These are phyloP conservation scores for Alectoris magna DNA, from an alignment of 2,797 vertebrate species.

Conservation along the genomic window DNA sequence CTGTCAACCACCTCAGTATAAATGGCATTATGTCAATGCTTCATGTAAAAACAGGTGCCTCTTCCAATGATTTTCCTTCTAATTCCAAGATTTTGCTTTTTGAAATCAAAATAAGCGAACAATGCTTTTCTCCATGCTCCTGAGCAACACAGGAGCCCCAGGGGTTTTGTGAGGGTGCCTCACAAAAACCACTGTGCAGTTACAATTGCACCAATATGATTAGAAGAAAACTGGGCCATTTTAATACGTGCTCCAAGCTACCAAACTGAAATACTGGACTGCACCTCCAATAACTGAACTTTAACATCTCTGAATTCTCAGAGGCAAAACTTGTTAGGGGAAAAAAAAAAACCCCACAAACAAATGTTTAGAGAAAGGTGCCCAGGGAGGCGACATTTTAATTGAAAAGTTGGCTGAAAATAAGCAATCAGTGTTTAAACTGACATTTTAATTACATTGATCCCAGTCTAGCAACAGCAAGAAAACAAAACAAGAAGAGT, in stretches of 20 bases:
- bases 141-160: neutral
- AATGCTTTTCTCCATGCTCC: neutral
- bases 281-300: neutral
- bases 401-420: too few species aligned
- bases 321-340: neutral
- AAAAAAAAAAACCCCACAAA: neutral
- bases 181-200: neutral
- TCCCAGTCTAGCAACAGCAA: neutral
- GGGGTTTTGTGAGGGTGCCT: neutral
- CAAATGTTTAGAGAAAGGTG: neutral
- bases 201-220: neutral
- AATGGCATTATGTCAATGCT: neutral
- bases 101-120: conserved; percentile 1
- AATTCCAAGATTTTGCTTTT: neutral
- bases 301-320: neutral
- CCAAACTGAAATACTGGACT: neutral
- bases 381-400: neutral
- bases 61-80: neutral
- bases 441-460: neutral
- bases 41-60: neutral
- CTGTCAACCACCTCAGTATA: neutral
- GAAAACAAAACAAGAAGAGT: neutral
- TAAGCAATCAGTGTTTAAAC: neutral
- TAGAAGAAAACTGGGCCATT: neutral
- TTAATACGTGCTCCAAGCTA: neutral